Base-by-base conservation (phyloP, 2,797 vertebrate species). In the Sebastes vulpes region DNA sequence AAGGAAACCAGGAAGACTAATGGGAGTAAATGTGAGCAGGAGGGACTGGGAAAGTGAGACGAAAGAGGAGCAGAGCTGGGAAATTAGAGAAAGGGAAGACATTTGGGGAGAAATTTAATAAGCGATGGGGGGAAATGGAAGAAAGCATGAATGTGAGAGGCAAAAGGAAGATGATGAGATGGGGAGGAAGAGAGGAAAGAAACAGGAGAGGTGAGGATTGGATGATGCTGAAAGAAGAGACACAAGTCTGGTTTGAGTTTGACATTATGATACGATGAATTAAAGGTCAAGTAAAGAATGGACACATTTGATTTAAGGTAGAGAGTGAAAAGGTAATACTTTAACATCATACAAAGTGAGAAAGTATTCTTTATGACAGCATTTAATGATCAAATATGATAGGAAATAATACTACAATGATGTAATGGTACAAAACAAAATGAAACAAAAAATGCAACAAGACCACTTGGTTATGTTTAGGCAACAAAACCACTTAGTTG, bases 81-180 rank as follows among this genome's bases (percentile, higher is more conserved):
- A 60, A 72, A 73, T 70, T 28, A 8, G 48, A 79, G 70, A 65
- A 21, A 79, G 50, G 25, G 29, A 2, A 65, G 9, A 50, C 28
- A 59, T 57, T 69, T 31, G 14, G 42, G n/a, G 63, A 60, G 31
- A 52, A 52, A 56, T 67, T 18, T 21, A 58, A 75, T 53, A 46
- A 26, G 48, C 1, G 42, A 57, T 29, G 1, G 38, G 52, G 38
- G 53, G 29, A 67, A 85, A 54, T 32, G 2, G 29, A 50, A 16
- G 46, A 77, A 72, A 63, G 23, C 25, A 26, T 6, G 26, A 68
- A 53, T 28, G 71, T 20, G 38, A 81, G 76, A 67, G 20, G 32
- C 53, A 46, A 54, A 65, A 38, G 16, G 35, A 64, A 9, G 50
- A 53, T 29, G 68, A 56, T 14, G 35, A 61, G 25, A 64, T 38